phyloP scores from a whole-genome alignment of 2,113 vertebrate genomes.

The Alaudala cheleensis region DNA sequence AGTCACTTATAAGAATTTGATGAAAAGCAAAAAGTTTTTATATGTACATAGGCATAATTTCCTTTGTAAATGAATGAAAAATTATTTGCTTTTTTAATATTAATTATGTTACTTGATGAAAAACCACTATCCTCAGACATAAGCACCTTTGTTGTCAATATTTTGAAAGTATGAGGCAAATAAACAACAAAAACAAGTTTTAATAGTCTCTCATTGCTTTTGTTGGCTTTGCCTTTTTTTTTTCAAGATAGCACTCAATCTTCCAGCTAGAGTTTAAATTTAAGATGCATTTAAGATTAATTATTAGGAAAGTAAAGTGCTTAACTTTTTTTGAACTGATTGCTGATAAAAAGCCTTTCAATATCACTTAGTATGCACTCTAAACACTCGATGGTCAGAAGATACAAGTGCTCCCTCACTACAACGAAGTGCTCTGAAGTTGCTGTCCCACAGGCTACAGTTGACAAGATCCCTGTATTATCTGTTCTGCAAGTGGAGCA shows the following conservation, averaged over 20 bases:
- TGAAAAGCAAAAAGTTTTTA: neutral
- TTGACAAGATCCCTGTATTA: slow-evolving; percentile 37
- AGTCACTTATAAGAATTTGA: neutral
- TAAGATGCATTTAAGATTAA: slow-evolving; percentile 1
- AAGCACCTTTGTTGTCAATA: neutral
- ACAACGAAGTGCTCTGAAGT: neutral
- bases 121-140: neutral
- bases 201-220: neutral
- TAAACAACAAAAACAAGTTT: neutral
- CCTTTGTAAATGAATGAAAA: neutral
- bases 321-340: slow-evolving; percentile 15
- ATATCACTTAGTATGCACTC: slow-evolving; percentile 38
- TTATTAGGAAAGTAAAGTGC: neutral
- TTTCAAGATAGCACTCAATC: neutral
- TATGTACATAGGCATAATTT: neutral
- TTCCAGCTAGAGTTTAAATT: neutral
- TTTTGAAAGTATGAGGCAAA: neutral
- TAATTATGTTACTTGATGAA: neutral
- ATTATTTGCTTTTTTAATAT: neutral
- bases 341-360: slow-evolving; percentile 45
- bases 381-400: neutral
- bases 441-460: neutral
- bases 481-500: slow-evolving; percentile 38
- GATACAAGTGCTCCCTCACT: neutral
- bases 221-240: neutral